These are phyloP conservation scores for Pterostichus niger DNA, from an alignment of 2,888 invertebrate genomes.

Conservation along the genomic window DNA sequence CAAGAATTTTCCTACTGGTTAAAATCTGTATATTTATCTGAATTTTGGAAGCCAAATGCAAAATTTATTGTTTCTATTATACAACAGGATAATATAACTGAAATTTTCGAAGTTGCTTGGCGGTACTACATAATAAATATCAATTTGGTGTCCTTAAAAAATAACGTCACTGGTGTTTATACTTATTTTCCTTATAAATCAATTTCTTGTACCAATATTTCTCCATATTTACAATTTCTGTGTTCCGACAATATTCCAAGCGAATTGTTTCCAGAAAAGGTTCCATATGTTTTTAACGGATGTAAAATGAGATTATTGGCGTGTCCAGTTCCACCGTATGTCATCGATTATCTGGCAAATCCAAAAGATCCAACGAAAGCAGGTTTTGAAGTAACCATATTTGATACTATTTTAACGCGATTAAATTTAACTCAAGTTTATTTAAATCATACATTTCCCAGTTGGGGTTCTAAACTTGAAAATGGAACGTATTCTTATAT, in stretches of 20 bases:
- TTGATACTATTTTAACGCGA: constrained; percentile 66
- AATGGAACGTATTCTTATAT: constrained; percentile 78
- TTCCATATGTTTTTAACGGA: constrained; percentile 64
- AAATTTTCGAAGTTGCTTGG: constrained; percentile 49
- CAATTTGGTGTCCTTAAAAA: background rate
- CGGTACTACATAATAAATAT: constrained; percentile 41
- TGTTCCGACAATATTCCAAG: constrained; percentile 19
- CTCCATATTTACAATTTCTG: background rate
- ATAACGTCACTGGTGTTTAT: constrained; percentile 4
- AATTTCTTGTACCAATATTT: background rate
- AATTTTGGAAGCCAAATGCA: constrained; percentile 58
- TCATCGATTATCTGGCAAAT: constrained; percentile 66
- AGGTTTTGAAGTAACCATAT: constrained; percentile 69
- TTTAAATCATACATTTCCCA: constrained; percentile 59
- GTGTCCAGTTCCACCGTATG: constrained; percentile 68
- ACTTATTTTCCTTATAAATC: constrained; percentile 41
- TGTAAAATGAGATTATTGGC: constrained; percentile 68
- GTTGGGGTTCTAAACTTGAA: constrained; percentile 77
- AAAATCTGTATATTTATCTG: background rate
- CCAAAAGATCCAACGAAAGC: constrained; percentile 59
- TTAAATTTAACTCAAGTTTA: constrained; percentile 69
- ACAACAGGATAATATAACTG: constrained; percentile 8
- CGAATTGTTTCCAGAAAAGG: constrained; percentile 55
- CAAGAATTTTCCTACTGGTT: constrained; percentile 30
- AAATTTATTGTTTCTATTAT: constrained; percentile 40